Percentiles rank a stretch among this genome's conserved stretches.
Evolutionary conservation across 2,888 invertebrate genomes (phyloP).

Genomic region (Cyclophora punctaria): DNA sequence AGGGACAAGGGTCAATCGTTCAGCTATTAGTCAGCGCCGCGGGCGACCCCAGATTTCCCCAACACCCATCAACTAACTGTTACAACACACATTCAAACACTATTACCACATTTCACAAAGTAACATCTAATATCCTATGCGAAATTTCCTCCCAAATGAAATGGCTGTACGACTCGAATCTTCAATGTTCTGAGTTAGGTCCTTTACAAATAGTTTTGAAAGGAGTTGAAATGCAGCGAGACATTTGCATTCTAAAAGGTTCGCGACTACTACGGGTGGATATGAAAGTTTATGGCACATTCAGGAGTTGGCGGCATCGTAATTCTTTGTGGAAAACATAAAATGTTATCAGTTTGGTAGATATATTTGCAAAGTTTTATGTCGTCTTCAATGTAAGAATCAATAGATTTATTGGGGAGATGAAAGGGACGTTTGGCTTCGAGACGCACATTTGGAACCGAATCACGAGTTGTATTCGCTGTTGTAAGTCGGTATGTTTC

Average conservation of each 20-base stretch:
- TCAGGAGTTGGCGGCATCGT: conserved; percentile 24
- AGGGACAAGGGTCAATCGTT: too few relatives aligned
- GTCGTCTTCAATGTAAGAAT: conserved; percentile 19
- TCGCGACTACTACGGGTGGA: conserved; percentile 35
- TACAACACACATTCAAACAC: conserved; percentile 15
- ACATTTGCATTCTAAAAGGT: conserved; percentile 64
- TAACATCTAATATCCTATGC: conserved; percentile 33
- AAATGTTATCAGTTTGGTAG: conserved; percentile 33
- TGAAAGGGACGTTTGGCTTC: not conserved
- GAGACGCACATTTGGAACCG: not conserved
- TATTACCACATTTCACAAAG: conserved; percentile 26
- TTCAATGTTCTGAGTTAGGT: conserved; percentile 50
- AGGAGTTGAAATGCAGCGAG: conserved; percentile 53
- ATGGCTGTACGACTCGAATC: conserved; percentile 41
- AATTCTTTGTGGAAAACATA: conserved; percentile 33
- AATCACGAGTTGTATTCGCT: conserved; percentile 4
- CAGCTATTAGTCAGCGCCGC: too few relatives aligned
- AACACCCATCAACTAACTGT: conserved; percentile 6
- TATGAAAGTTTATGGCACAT: conserved; percentile 47
- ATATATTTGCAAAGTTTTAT: conserved; percentile 27
- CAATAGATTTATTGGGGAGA: conserved; percentile 13
- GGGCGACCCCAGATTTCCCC: not conserved
- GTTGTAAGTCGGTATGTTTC: not conserved
- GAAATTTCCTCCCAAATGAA: conserved; percentile 41
- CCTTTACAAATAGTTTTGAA: conserved; percentile 60